Evolutionary conservation across 2,797 vertebrate genomes (phyloP), one percentile per base, ranked within the genome.

Genomic region (Sebastes steindachneri): DNA sequence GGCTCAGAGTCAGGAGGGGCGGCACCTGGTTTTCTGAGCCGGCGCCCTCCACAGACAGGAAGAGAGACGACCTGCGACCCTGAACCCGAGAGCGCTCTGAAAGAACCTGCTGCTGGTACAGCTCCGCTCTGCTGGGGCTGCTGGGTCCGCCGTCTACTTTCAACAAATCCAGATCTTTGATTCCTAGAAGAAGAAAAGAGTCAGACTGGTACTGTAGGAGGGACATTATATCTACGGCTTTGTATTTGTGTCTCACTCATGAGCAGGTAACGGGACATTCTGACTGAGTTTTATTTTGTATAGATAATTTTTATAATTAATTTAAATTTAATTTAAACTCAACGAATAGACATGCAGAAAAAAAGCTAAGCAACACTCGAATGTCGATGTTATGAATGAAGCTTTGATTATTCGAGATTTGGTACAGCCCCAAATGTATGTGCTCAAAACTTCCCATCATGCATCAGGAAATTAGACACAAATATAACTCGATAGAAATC

Each of bases 41-140:
- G 17, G 94, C 93, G 15, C 98, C 97, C 85, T 99, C 98, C 10
- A 99, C 99, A 0, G 99, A 99, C 86, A 99, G 96, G 95, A 99
- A 99, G 94, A 99, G 97, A 8, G 98, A 98, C 54, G 99, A 95
- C 85, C 97, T 77, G 90, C 97, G 90, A 90, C 95, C 98, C 95
- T 96, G 97, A 45, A 97, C 95, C 9, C 96, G 95, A 68, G 96
- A 94, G 0, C 97, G 90, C 88, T 96, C 96, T 1, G 95, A 95
- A 1, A 96, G 95, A 26, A 96, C 94, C 85, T 96, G 96, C 91
- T 96, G 96, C 66, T 97, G 95, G 87, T 97, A 96, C 33, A 97
- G 94, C 21, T 99, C 98, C 5, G 97, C 95, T 70, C 97, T 93
- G 2, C 96, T 95, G n/a, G 97, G 96, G 86, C 97, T 96, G 10